Evolutionary conservation across 2,888 invertebrate genomes (phyloP).

Genomic region (Rotaria magnacalcarata): DNA sequence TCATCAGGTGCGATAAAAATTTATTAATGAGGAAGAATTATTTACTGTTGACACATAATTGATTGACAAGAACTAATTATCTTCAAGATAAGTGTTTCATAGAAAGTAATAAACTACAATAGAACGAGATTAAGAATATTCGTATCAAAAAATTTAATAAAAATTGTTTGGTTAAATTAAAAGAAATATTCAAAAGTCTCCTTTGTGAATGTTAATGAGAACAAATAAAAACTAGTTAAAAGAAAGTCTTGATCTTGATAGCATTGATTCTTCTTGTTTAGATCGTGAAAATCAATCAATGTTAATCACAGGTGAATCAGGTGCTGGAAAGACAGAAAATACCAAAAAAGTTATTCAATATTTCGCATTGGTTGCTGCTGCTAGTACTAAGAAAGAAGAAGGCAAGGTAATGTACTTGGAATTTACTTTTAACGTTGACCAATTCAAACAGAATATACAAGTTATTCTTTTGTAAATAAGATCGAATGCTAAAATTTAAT

Average conservation of each 20-base stretch:
- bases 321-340: slow-evolving; percentile 99
- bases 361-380: slow-evolving; percentile 73
- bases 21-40: too few relatives aligned
- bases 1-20: background rate
- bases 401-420: background rate
- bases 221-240: too few relatives aligned
- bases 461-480: too few relatives aligned
- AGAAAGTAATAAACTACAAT: too few relatives aligned
- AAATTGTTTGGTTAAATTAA: too few relatives aligned
- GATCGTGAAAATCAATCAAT: slow-evolving; percentile 90
- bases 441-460: too few relatives aligned
- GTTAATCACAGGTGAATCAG: slow-evolving; percentile 99
- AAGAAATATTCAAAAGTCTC: background rate
- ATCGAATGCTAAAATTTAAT: too few relatives aligned
- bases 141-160: too few relatives aligned
- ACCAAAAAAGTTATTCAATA: slow-evolving; percentile 99
- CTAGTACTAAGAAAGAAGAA: slow-evolving; percentile 41
- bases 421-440: too few relatives aligned
- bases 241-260: too few relatives aligned
- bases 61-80: background rate
- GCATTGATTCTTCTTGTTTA: background rate
- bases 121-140: too few relatives aligned
- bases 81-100: background rate
- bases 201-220: too few relatives aligned
- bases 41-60: background rate